Evolutionary conservation across 2,797 vertebrate species (phyloP), one percentile per base, ranked within the genome.

Genomic region (Cryptoblepharus egeriae): DNA sequence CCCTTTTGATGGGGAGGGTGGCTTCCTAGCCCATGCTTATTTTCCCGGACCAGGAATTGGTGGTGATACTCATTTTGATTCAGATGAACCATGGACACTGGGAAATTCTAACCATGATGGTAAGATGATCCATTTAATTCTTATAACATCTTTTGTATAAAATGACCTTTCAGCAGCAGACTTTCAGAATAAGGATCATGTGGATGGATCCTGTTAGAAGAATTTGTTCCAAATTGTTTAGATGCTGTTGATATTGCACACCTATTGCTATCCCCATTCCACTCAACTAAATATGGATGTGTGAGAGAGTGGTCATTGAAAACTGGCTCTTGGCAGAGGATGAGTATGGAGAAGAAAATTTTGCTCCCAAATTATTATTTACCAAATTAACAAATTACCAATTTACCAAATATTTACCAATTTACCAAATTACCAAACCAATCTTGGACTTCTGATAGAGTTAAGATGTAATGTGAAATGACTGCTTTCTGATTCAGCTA

Each of bases 61-160:
- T 83, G 98, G 98, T 82, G 98, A 99, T 92, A 99, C 98, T 26
- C 98, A 99, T 93, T 99, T 99, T 3, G 98, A 99, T 94, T 98
- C 97, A 0, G 98, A 99, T 4, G 98, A 99, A 85, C 98, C 98
- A 0, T 99, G 98, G 98, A 99, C 98, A 0, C 94, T 99, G 83
- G 98, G 98, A 84, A 99, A 98, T 82, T 96, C 97, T 88, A 99
- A 99, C 91, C 97, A 99, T 26, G 98, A 99, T 76, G 98, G 98
- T 98, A 95, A 96, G 96, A 81, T 11, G 1, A 0, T 57, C 69
- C 75, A 22, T 84, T n/a, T 69, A 58, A 24, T 70, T 85, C 81
- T 85, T 28, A 75, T 6, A 87, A 22, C 37, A 64, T 30, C 20
- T 57, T 49, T 32, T 57, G 18, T 63, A 58, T 57, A 30, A 71